Percentiles rank a stretch among this genome's conserved stretches.
Conservation (phyloP, 1,140 invertebrate species). For the Brachionus plicatilis region DNA sequence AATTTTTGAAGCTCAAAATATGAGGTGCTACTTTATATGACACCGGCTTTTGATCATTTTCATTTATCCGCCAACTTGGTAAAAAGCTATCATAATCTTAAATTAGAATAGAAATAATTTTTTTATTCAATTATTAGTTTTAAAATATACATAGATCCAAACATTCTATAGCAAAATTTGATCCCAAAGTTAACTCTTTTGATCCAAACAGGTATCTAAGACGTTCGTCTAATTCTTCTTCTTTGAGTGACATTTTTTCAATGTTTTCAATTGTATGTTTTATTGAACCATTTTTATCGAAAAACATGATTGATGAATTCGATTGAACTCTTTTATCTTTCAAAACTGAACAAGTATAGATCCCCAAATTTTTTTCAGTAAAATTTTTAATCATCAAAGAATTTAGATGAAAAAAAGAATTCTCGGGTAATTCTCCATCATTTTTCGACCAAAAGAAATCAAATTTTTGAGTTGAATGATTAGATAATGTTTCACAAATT, state of each 20-base stretch:
- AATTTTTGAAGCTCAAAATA: constrained; percentile 9
- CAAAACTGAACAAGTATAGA: background rate
- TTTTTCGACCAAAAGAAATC: background rate
- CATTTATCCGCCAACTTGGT: background rate
- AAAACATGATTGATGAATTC: background rate
- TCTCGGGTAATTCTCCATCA: background rate
- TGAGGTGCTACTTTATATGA: background rate
- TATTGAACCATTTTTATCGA: background rate
- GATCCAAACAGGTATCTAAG: background rate
- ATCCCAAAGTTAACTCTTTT: background rate
- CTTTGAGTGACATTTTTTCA: background rate
- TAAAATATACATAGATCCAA: background rate
- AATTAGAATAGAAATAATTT: background rate
- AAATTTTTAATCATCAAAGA: background rate
- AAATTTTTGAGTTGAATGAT: background rate
- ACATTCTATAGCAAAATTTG: constrained; percentile 11
- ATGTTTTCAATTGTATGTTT: background rate
- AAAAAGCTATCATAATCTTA: background rate
- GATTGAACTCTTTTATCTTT: background rate
- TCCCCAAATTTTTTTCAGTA: background rate
- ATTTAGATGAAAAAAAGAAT: background rate
- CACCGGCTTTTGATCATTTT: background rate
- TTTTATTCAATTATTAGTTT: background rate
- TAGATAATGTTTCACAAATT: background rate
- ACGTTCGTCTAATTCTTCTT: background rate